Base-by-base conservation (phyloP, 1,140 invertebrate species). In the Sweltsa coloradensis region DNA sequence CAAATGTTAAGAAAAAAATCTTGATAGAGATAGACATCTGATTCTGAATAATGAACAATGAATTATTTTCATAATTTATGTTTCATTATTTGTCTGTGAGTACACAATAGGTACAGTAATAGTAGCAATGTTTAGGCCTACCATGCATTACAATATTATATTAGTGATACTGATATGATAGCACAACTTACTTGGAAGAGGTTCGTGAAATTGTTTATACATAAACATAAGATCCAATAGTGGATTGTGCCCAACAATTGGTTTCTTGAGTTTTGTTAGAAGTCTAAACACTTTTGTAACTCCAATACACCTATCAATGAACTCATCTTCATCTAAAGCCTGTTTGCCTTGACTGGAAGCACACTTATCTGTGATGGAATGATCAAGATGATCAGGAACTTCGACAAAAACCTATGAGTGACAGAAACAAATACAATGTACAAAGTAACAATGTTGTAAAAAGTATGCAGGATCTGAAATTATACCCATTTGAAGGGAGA, bases 181-280 rank as follows among this genome's bases (percentile, higher is more conserved):
- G n/a, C n/a, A n/a, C n/a, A n/a, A 62, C 53, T 60, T 63, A 75
- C 73, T 54, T 54, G 85, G 85, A 19, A 88, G 60, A 2, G 75
- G 68, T 36, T 71, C 70, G 53, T 79, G 73, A 61, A 88, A 88
- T 54, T 83, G 79, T 53, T 79, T 75, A 57, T 80, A 75, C 36
- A 86, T 62, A 34, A 86, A 69, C 51, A 87, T 62, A 3, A 83
- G 57, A 63, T 89, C 86, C 45, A 79, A 57, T 27, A 84, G 69
- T 26, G 76, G 57, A 64, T 89, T 89, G 61, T 89, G 85, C 0
- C 81, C 83, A 26, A 87, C 62, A 25, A 89, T 68, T 18, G 82
- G 82, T 67, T 83, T 84, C 51, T 77, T 71, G 13, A 69, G 56
- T 3, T 60, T 54, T 11, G 62, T 58, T 4, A 89, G 56, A 0